Conservation (phyloP, 1,140 invertebrate genomes). For the Drosophila azteca region DNA sequence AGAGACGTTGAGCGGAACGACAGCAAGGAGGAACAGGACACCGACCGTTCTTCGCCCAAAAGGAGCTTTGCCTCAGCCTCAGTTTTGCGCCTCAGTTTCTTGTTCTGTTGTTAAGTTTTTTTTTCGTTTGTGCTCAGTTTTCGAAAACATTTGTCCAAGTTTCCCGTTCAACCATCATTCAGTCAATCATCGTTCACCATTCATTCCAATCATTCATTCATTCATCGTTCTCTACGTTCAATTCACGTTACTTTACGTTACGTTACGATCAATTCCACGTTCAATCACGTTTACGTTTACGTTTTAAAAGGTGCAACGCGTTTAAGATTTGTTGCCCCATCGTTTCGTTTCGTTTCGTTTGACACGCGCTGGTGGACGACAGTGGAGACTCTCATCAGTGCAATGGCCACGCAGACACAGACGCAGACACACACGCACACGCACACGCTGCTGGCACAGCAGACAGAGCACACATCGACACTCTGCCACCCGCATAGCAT, state of each 20-base stretch:
- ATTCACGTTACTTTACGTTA: too few species aligned
- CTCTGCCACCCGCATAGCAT: slow-evolving; percentile 67
- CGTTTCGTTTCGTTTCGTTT: slow-evolving; percentile 25
- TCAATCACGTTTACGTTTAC: slow-evolving; percentile 38
- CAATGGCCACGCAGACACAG: slow-evolving; percentile 53
- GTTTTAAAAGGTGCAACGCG: slow-evolving; percentile 30
- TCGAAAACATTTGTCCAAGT: slow-evolving; percentile 21
- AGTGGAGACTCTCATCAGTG: slow-evolving; percentile 21
- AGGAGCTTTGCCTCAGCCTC: slow-evolving; percentile 51
- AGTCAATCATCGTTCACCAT: neutral
- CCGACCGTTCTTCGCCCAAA: slow-evolving; percentile 34
- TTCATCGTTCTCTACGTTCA: slow-evolving; percentile 23
- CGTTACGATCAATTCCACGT: slow-evolving; percentile 14
- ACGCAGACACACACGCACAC: slow-evolving; percentile 39
- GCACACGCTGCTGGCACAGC: slow-evolving; percentile 23
- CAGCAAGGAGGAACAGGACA: slow-evolving; percentile 49
- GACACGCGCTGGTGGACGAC: slow-evolving; percentile 21
- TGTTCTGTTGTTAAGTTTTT: slow-evolving; percentile 47
- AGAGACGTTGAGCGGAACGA: slow-evolving; percentile 76
- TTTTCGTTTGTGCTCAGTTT: neutral
- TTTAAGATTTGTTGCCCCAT: slow-evolving; percentile 56
- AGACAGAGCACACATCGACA: slow-evolving; percentile 27
- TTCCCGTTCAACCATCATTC: slow-evolving; percentile 8
- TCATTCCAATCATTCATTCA: neutral
- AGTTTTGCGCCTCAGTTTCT: slow-evolving; percentile 54